Evolutionary conservation across 2,113 vertebrate genomes (phyloP).

Genomic region (Copsychus sechellarum): DNA sequence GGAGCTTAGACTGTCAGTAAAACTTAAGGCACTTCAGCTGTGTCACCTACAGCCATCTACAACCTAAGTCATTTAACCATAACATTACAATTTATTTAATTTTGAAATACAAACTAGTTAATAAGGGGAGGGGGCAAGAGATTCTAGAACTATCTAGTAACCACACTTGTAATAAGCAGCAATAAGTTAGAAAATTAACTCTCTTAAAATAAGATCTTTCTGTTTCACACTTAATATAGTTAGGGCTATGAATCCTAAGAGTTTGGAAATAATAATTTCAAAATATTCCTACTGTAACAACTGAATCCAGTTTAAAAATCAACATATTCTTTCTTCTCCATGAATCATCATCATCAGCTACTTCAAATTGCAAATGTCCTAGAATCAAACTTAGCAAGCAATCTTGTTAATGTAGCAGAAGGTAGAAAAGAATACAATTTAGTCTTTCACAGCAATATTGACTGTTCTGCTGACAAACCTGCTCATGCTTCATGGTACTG

Average conservation of each 20-base stretch:
- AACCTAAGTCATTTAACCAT: neutral
- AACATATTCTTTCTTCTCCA: neutral
- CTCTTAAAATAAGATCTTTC: neutral
- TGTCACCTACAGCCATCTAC: neutral
- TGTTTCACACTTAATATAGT: neutral
- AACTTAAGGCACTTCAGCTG: neutral
- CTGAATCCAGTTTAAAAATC: neutral
- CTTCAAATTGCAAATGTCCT: neutral
- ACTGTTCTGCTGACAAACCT: neutral
- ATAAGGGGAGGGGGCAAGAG: fast-evolving
- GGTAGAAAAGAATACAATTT: neutral
- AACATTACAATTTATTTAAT: neutral
- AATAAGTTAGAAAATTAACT: neutral
- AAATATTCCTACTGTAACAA: neutral
- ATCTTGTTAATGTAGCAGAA: neutral
- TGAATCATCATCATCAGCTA: neutral
- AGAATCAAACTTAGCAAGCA: neutral
- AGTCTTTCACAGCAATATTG: neutral
- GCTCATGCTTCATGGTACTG: neutral
- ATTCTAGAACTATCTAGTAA: neutral
- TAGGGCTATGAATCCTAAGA: neutral
- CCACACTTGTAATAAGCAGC: neutral
- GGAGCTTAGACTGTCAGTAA: neutral
- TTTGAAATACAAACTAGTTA: neutral
- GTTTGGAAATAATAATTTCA: neutral